phyloP scores from a whole-genome alignment of 2,888 invertebrate genomes.

The Temnothorax rugatulus region DNA sequence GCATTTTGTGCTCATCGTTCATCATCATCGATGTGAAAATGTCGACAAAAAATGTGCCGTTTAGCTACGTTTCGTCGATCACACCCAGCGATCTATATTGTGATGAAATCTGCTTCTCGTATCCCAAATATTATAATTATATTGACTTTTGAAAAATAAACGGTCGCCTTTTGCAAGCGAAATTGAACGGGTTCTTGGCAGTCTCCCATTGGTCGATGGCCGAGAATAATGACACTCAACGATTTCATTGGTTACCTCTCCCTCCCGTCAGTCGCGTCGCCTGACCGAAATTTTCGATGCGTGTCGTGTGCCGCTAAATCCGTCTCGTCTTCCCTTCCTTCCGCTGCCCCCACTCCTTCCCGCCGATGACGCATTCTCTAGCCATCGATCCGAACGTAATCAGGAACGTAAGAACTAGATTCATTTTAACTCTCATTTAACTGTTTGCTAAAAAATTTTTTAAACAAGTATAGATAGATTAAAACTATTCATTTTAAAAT shows the following conservation, averaged over 20 bases:
- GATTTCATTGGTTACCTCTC: conserved; percentile 66
- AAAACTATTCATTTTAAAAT: neutral
- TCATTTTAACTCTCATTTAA: neutral
- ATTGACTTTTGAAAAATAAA: conserved; percentile 75
- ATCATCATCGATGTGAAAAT: too few species aligned
- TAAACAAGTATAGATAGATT: neutral
- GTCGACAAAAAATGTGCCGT: too few species aligned
- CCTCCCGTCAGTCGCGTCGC: conserved; percentile 65
- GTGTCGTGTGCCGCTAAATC: conserved; percentile 55
- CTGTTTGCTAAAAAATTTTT: neutral
- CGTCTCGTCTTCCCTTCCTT: conserved; percentile 24
- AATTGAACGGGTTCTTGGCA: conserved; percentile 69
- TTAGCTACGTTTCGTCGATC: too few species aligned
- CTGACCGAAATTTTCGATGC: conserved; percentile 27
- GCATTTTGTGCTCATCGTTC: too few species aligned
- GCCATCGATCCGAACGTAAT: conserved; percentile 74
- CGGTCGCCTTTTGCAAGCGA: conserved; percentile 63
- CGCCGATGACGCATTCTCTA: conserved; percentile 47
- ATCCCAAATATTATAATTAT: conserved; percentile 58
- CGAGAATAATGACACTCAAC: conserved; percentile 57
- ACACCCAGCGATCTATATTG: neutral
- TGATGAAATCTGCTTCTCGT: neutral
- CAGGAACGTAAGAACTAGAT: conserved; percentile 68
- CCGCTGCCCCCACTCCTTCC: conserved; percentile 40
- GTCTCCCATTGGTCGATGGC: conserved; percentile 73